phyloP scores from a whole-genome alignment of 2,888 invertebrate genomes.

The Crioceris asparagi region DNA sequence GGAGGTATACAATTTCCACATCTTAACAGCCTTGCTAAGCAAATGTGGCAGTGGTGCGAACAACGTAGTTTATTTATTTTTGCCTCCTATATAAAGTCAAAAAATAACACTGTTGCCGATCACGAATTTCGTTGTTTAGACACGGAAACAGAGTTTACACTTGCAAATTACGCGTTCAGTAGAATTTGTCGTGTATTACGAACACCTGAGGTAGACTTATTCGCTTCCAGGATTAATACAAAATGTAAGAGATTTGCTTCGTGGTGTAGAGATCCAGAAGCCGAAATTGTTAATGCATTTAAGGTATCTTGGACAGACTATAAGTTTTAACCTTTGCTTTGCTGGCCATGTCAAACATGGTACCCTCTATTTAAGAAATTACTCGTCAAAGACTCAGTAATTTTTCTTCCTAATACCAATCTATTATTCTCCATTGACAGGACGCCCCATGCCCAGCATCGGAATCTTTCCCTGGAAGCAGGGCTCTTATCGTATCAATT shows the following conservation, averaged over 20 bases:
- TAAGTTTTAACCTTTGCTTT: constrained; percentile 5
- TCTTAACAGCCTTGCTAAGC: background rate
- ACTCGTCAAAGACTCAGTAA: background rate
- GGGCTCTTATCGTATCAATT: constrained; percentile 19
- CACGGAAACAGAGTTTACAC: constrained; percentile 8
- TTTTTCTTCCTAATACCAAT: constrained; percentile 5
- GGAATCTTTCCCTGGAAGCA: constrained; percentile 23
- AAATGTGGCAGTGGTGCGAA: constrained; percentile 7
- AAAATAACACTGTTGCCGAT: too few relatives aligned
- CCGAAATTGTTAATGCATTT: constrained; percentile 7
- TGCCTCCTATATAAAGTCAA: too few relatives aligned
- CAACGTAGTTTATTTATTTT: constrained; percentile 1
- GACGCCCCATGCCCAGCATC: constrained; percentile 19
- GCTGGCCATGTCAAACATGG: constrained; percentile 8
- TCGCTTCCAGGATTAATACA: constrained; percentile 3
- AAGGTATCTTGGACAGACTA: constrained; percentile 3
- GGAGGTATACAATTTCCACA: background rate
- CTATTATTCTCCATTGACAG: constrained; percentile 18
- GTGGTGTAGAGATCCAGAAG: constrained; percentile 6
- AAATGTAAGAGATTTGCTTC: constrained; percentile 7
- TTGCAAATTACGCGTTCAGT: constrained; percentile 1
- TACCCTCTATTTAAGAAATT: constrained; percentile 6
- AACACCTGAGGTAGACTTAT: constrained; percentile 5
- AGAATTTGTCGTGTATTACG: background rate
- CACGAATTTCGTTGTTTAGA: background rate